Evolutionary conservation across 2,113 vertebrate species (phyloP).

Genomic region (Amphiprion ocellaris): DNA sequence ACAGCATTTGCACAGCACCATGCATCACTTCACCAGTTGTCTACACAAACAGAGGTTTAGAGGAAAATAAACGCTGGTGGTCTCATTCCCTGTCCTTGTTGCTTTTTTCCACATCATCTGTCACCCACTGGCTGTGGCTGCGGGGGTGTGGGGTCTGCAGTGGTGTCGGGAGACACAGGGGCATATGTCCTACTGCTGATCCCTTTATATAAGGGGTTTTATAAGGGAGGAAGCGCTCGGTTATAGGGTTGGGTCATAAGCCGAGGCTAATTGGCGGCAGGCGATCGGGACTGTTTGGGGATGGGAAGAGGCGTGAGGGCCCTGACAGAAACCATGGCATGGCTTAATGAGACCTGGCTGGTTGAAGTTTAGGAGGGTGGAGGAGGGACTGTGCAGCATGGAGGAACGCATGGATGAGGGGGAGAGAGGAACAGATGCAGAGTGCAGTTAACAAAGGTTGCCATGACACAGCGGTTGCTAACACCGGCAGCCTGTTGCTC

Average conservation of each 20-base stretch:
- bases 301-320: conserved; percentile 25
- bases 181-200: conserved; percentile 60
- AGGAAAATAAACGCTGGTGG: not conserved
- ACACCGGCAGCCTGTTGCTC: conserved; percentile 57
- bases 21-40: not conserved
- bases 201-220: conserved; percentile 66
- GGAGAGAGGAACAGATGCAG: conserved; percentile 15
- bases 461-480: conserved; percentile 56
- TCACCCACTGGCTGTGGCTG: conserved; percentile 1
- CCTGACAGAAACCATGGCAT: conserved; percentile 3
- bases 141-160: conserved; percentile 27
- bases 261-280: conserved; percentile 59
- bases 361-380: conserved; percentile 6
- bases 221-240: conserved; percentile 16
- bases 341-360: not conserved
- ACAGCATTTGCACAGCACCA: not conserved
- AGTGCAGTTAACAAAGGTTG: conserved; percentile 61
- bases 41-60: not conserved
- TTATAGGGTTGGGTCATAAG: conserved; percentile 46
- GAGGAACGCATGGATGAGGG: not conserved
- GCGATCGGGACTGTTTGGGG: not conserved
- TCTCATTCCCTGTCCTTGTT: not conserved
- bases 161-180: conserved; percentile 31
- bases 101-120: conserved; percentile 34
- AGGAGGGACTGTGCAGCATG: not conserved